Conservation (phyloP, 2,113 vertebrate species). For the Clinocottus analis region DNA sequence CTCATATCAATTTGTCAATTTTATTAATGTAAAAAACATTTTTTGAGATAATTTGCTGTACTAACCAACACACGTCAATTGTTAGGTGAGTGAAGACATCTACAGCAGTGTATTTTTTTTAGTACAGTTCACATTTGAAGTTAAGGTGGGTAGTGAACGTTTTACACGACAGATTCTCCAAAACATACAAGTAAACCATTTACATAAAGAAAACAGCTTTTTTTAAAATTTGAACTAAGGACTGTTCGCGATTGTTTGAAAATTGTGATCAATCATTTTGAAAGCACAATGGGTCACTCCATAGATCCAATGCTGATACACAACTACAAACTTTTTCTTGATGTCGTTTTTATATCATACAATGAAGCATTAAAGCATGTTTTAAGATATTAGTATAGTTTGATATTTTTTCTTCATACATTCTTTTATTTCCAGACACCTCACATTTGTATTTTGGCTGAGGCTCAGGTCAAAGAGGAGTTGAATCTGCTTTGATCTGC, state of each 20-base stretch:
- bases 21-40: neutral
- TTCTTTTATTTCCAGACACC: slow-evolving; percentile 34
- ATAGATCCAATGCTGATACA: slow-evolving; percentile 33
- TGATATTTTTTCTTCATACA: slow-evolving; percentile 42
- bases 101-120: neutral
- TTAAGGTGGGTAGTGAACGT: neutral
- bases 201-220: neutral
- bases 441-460: slow-evolving; percentile 20
- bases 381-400: slow-evolving; percentile 47
- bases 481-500: slow-evolving; percentile 5
- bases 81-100: neutral
- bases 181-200: neutral
- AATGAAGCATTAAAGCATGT: slow-evolving; percentile 45
- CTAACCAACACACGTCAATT: neutral
- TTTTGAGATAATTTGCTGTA: neutral
- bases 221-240: neutral
- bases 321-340: slow-evolving; percentile 43
- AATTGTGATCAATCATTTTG: slow-evolving; percentile 6
- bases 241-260: slow-evolving; percentile 42
- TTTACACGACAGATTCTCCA: neutral
- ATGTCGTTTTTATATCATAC: slow-evolving; percentile 46
- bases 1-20: neutral
- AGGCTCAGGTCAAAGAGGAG: slow-evolving; percentile 27
- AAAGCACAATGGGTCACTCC: neutral
- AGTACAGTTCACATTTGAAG: neutral